Evolutionary conservation across 2,797 vertebrate genomes (phyloP).

Genomic region (Cossypha caffra): DNA sequence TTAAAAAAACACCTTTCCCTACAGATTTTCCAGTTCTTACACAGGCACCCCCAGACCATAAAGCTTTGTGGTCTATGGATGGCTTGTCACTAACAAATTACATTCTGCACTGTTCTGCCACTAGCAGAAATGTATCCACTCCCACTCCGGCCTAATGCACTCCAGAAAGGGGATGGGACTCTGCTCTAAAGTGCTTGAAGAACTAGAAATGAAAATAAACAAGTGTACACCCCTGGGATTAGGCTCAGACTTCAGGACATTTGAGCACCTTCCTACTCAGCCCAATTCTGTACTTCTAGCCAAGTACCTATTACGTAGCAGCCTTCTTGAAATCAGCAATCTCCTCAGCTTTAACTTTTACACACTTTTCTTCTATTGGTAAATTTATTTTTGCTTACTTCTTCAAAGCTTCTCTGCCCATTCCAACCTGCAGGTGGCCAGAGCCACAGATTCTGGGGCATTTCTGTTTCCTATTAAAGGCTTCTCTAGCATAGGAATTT

Average conservation of each 20-base stretch:
- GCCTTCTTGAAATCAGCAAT: background rate
- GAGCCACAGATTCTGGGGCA: background rate
- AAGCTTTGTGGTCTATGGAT: background rate
- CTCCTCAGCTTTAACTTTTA: background rate
- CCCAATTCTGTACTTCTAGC: background rate
- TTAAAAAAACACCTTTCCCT: background rate
- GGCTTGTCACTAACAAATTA: background rate
- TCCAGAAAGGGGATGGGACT: background rate
- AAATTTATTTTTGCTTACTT: background rate
- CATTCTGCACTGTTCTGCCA: background rate
- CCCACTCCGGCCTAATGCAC: accelerated
- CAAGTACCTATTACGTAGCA: background rate
- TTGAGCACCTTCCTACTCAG: background rate
- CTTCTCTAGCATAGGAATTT: background rate
- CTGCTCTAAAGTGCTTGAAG: background rate
- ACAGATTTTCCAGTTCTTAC: background rate
- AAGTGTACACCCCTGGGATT: background rate
- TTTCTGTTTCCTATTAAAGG: background rate
- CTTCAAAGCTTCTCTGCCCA: background rate
- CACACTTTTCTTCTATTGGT: background rate
- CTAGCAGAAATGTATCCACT: background rate
- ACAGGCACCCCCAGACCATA: background rate
- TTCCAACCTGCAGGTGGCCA: background rate
- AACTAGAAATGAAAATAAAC: background rate
- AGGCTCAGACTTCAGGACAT: background rate